These are phyloP conservation scores for Reinhardtius hippoglossoides DNA, from an alignment of 2,113 vertebrate species.

Conservation along the genomic window DNA sequence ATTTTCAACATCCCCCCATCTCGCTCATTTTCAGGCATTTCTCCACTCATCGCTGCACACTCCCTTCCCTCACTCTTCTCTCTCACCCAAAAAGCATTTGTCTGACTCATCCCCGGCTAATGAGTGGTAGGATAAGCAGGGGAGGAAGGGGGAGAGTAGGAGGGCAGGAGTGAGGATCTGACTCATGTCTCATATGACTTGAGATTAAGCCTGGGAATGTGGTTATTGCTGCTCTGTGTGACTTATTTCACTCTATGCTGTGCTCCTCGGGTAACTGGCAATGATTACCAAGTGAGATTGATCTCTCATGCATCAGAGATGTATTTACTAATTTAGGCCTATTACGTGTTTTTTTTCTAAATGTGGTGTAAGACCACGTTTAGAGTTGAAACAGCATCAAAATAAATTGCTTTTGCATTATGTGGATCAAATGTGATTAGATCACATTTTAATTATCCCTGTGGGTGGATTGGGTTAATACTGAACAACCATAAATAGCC, in stretches of 20 bases:
- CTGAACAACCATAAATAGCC: conserved; percentile 15
- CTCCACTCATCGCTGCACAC: conserved; percentile 22
- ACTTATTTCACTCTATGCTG: conserved; percentile 29
- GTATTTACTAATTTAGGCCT: conserved; percentile 10
- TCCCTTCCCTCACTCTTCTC: conserved; percentile 26
- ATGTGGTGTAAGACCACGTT: conserved; percentile 16
- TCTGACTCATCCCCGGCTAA: conserved; percentile 74
- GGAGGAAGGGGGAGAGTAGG: conserved; percentile 38
- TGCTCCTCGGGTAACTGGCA: conserved; percentile 22
- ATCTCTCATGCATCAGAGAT: conserved; percentile 13
- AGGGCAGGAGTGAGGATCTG: conserved; percentile 57
- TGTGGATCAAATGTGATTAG: conserved; percentile 13
- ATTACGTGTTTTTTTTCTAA: neutral
- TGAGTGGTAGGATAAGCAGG: conserved; percentile 48
- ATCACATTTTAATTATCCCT: conserved; percentile 16
- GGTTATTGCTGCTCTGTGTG: conserved; percentile 53
- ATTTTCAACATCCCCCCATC: conserved; percentile 25
- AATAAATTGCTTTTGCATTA: conserved; percentile 1
- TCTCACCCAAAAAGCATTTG: conserved; percentile 48
- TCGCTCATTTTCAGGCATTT: conserved; percentile 9
- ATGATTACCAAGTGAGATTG: conserved; percentile 13
- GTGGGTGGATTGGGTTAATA: conserved; percentile 1
- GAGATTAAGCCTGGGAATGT: conserved; percentile 60
- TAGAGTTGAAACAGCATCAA: conserved; percentile 4
- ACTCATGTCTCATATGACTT: conserved; percentile 69